A percentile compares a stretch with the other conserved stretches of the same genome.
Conservation (phyloP, 2,797 vertebrate species). For the Cynopterus sphinx region DNA sequence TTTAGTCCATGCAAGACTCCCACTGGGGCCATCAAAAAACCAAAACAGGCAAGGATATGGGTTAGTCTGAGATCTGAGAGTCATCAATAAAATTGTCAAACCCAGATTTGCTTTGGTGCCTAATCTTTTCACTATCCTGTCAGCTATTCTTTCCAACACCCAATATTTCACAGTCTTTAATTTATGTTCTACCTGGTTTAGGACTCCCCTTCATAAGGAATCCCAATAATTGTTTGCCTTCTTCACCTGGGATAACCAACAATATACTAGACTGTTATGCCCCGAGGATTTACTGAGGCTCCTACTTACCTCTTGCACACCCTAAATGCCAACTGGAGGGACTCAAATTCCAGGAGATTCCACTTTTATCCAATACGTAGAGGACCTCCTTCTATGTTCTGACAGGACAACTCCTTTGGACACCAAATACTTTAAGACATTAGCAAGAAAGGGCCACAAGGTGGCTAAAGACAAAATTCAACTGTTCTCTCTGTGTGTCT, state of each 20-base stretch:
- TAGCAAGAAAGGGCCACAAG: neutral
- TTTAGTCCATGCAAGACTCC: neutral
- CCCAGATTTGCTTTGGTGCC: neutral
- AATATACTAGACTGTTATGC: neutral
- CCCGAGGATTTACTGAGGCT: neutral
- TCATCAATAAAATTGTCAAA: neutral
- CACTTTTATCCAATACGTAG: neutral
- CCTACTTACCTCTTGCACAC: neutral
- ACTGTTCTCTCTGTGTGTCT: neutral
- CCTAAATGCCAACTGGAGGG: neutral
- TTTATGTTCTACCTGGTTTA: neutral
- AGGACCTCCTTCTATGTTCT: neutral
- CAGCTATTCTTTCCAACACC: neutral
- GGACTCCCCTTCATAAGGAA: neutral
- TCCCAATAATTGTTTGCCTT: neutral
- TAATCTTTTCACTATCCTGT: neutral
- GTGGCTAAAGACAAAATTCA: neutral
- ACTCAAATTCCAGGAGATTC: neutral
- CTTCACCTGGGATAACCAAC: neutral
- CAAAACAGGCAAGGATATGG: neutral
- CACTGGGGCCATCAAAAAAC: neutral
- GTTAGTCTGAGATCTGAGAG: neutral
- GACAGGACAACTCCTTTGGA: neutral
- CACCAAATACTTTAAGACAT: neutral
- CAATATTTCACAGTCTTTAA: neutral